Conservation (phyloP, 2,113 vertebrate genomes). For the Paedocypris sp. region DNA sequence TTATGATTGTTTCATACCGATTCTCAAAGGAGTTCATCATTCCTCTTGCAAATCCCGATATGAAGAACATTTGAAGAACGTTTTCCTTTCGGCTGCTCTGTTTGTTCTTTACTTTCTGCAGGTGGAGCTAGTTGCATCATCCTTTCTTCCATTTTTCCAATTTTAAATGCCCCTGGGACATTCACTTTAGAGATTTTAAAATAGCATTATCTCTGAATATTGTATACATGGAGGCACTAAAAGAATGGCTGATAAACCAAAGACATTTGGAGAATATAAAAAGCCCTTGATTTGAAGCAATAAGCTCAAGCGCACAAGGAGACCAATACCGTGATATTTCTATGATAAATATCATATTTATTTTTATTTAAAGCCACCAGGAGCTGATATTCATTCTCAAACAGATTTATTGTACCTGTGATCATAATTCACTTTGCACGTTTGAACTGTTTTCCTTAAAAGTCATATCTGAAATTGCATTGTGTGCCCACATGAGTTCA, state of each 20-base stretch:
- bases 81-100: not conserved
- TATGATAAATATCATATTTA: no score
- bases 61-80: conserved; percentile 8
- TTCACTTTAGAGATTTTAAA: not conserved
- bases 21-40: not conserved
- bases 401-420: not conserved
- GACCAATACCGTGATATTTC: not conserved
- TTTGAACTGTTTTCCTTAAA: not conserved
- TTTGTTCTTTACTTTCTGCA: not conserved
- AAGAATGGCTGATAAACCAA: not conserved
- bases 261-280: not conserved
- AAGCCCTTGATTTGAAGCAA: not conserved
- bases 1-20: not conserved
- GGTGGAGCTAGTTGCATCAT: not conserved
- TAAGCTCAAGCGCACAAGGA: not conserved
- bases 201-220: not conserved
- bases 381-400: not conserved
- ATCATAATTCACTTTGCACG: not conserved
- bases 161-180: not conserved
- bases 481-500: not conserved
- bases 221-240: not conserved
- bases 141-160: not conserved
- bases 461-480: conserved; percentile 5
- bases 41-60: not conserved
- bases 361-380: not conserved